phyloP scores from a whole-genome alignment of 2,113 vertebrate genomes.

The Boulengeromyrus knoepffleri region DNA sequence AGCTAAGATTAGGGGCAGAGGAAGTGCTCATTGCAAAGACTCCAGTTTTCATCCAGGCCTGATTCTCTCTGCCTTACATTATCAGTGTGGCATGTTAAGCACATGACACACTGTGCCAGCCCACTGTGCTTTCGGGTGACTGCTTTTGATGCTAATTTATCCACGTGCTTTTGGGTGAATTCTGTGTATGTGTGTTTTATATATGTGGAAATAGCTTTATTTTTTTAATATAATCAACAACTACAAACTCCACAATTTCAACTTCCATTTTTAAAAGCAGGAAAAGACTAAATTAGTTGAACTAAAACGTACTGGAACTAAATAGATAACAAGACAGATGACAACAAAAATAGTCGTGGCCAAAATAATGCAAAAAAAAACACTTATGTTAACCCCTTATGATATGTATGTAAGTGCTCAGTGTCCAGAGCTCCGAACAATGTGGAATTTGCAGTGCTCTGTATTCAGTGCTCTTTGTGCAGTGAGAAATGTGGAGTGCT shows the following conservation, averaged over 20 bases:
- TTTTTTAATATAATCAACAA: neutral
- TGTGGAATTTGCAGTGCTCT: neutral
- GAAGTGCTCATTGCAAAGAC: neutral
- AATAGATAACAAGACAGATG: neutral
- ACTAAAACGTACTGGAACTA: neutral
- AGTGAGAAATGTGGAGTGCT: neutral
- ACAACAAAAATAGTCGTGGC: neutral
- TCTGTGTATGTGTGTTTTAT: neutral
- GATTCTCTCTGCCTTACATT: neutral
- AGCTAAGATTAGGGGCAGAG: neutral
- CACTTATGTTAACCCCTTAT: neutral
- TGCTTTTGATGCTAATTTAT: neutral
- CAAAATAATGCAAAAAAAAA: neutral
- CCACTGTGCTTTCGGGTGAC: neutral
- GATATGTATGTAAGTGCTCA: neutral
- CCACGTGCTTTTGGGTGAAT: neutral
- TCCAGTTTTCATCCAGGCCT: neutral
- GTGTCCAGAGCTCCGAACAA: neutral
- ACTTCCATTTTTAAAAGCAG: neutral
- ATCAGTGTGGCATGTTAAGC: neutral
- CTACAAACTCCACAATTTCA: neutral
- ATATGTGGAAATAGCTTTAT: neutral
- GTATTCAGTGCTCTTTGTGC: neutral
- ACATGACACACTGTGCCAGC: neutral
- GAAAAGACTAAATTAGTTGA: neutral